Evolutionary conservation across 1,140 invertebrate species (phyloP), one percentile per base, ranked within the genome.

Genomic region (Diabrotica undecimpunctata): DNA sequence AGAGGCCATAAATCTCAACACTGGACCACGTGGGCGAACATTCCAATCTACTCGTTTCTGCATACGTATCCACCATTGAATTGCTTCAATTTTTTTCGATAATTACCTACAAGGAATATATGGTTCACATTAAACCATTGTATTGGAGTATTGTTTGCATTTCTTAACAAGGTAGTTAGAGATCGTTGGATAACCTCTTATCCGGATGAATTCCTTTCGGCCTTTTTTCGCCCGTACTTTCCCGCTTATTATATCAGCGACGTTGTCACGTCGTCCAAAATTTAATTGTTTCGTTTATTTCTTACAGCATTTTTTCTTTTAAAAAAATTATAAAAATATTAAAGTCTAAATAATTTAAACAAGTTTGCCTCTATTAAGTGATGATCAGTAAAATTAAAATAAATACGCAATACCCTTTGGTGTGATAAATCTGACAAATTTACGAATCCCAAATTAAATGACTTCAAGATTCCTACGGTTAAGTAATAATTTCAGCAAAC

Each of bases 41-140:
- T 46, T 46, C 41, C 41, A 46, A 46, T 46, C 41, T 46, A 46
- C 41, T 46, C 41, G 41, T 46, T 46, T 46, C 41, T 46, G 41
- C 41, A 46, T 46, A 46, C 41, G n/a, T 46, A 46, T 46, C 41
- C n/a, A 46, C 41, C 41, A 46, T 46, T 5, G 41, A 46, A 46
- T 46, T 46, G 41, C 41, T 46, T 46, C 41, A 46, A 46, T 46
- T 46, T 46, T 46, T 46, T 46, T n/a, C n/a, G 41, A 46, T 46
- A 46, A 46, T 46, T 46, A 46, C 41, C 41, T 46, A 46, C 41
- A 46, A 46, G 41, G 41, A 46, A 46, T 46, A 46, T 46, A 46
- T 46, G 41, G 41, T 46, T 46, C 41, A 46, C 41, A 46, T 46
- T 46, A 46, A 46, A 46, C 41, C 41, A 46, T 25, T 25, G 25